These are phyloP conservation scores for Apostichopus japonicus DNA, from an alignment of 35 echinoderm and acorn worm genomes.

Conservation along the genomic window DNA sequence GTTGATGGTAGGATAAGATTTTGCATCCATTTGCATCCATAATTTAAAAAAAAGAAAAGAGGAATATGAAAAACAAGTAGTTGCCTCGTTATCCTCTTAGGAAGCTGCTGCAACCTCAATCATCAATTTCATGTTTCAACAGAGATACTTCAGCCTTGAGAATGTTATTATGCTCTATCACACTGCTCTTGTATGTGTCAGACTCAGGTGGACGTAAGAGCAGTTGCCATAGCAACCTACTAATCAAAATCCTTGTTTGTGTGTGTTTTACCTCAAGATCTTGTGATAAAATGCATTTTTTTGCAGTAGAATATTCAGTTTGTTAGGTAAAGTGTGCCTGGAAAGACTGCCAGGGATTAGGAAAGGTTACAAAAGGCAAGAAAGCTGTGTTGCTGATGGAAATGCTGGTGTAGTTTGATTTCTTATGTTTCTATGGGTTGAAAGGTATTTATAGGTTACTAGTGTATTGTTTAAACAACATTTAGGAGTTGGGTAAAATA, in stretches of 20 bases:
- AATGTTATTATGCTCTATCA: not conserved
- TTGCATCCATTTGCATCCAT: too few relatives aligned
- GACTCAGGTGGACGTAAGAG: conserved; percentile 1
- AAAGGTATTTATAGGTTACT: too few relatives aligned
- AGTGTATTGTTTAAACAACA: too few relatives aligned
- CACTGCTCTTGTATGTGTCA: not conserved
- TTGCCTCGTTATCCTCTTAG: too few relatives aligned
- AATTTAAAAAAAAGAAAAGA: too few relatives aligned
- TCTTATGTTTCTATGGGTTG: too few relatives aligned
- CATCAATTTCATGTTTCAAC: not conserved
- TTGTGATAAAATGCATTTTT: conserved; percentile 10
- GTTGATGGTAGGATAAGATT: too few relatives aligned
- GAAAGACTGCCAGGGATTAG: not conserved
- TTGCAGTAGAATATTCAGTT: not conserved
- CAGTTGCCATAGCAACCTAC: not conserved
- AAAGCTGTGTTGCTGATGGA: not conserved
- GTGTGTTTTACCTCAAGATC: not conserved
- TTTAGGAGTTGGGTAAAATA: too few relatives aligned
- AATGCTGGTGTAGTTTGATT: not conserved
- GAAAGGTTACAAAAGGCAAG: not conserved
- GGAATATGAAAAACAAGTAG: too few relatives aligned
- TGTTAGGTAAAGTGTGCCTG: not conserved
- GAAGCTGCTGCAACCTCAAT: not conserved
- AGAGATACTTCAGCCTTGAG: not conserved
- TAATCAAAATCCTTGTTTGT: not conserved